phyloP scores from a whole-genome alignment of 1,140 invertebrate genomes.

The Pissodes strobi region DNA sequence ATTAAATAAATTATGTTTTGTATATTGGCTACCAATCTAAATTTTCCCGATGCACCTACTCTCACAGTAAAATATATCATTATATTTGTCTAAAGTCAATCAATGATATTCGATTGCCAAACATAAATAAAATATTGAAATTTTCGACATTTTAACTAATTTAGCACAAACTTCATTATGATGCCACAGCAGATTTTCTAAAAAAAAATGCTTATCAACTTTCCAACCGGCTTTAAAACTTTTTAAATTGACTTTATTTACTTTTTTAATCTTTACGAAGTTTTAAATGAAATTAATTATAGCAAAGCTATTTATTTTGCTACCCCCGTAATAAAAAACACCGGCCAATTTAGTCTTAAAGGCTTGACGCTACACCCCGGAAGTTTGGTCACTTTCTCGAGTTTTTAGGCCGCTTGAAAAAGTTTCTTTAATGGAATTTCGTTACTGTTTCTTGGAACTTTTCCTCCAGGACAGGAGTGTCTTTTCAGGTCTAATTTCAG shows the following conservation, averaged over 20 bases:
- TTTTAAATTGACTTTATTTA: conserved; percentile 12
- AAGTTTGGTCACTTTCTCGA: conserved; percentile 14
- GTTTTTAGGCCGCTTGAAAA: conserved; percentile 3
- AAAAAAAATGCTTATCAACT: not conserved
- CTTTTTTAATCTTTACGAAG: conserved; percentile 9
- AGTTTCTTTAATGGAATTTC: conserved; percentile 11
- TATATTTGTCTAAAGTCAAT: no score
- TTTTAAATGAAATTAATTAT: conserved; percentile 20
- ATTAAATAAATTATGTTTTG: no score
- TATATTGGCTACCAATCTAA: no score
- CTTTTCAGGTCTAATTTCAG: no score
- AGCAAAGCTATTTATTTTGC: conserved; percentile 13
- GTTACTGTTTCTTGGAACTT: no score
- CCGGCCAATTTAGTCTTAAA: conserved; percentile 10
- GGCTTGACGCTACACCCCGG: not conserved
- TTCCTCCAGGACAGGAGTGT: no score
- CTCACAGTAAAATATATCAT: no score
- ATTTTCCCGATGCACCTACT: no score
- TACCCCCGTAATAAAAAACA: conserved; percentile 13
- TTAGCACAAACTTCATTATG: not conserved
- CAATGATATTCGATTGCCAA: no score
- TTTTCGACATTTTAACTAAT: no score
- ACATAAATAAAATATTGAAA: no score
- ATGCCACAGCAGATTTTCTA: not conserved
- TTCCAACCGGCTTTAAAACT: not conserved